Evolutionary conservation across 1,140 invertebrate genomes (phyloP).

Genomic region (Drosophila pseudoobscura): DNA sequence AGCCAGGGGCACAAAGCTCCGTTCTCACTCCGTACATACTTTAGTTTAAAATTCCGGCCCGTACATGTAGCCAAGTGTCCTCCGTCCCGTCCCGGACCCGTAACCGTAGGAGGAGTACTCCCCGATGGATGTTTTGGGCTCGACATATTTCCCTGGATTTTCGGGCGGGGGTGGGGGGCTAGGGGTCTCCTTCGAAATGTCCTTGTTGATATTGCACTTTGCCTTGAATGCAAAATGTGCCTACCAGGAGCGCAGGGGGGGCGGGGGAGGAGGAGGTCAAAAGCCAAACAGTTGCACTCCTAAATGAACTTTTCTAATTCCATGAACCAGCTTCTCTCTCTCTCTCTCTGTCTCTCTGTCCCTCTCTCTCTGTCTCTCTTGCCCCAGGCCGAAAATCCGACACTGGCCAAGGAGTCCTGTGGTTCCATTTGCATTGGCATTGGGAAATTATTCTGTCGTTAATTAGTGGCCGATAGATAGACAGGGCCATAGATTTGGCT

Average conservation of each 20-base stretch:
- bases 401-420: constrained; percentile 6
- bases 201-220: constrained; percentile 79
- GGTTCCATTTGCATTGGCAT: constrained; percentile 58
- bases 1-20: constrained; percentile 34
- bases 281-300: constrained; percentile 76
- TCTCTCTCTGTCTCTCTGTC: background rate
- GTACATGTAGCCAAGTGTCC: constrained; percentile 24
- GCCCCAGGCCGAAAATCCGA: constrained; percentile 6
- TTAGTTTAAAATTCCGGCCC: constrained; percentile 42
- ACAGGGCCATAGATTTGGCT: constrained; percentile 60
- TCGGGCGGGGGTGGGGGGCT: background rate
- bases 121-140: constrained; percentile 2
- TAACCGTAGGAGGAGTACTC: background rate
- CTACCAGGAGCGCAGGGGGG: constrained; percentile 23
- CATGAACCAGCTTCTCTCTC: constrained; percentile 16
- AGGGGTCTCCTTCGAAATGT: background rate
- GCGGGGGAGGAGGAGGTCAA: constrained; percentile 40
- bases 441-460: constrained; percentile 77
- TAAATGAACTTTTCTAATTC: constrained; percentile 78
- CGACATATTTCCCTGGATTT: constrained; percentile 59
- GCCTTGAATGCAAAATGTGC: constrained; percentile 73
- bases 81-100: background rate
- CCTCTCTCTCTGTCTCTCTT: background rate
- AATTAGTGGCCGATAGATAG: constrained; percentile 67
- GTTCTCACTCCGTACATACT: constrained; percentile 15